A percentile compares a stretch with the other conserved stretches of the same genome.
These are phyloP conservation scores for Archocentrus centrarchus DNA, from an alignment of 2,113 vertebrate genomes.

Conservation along the genomic window DNA sequence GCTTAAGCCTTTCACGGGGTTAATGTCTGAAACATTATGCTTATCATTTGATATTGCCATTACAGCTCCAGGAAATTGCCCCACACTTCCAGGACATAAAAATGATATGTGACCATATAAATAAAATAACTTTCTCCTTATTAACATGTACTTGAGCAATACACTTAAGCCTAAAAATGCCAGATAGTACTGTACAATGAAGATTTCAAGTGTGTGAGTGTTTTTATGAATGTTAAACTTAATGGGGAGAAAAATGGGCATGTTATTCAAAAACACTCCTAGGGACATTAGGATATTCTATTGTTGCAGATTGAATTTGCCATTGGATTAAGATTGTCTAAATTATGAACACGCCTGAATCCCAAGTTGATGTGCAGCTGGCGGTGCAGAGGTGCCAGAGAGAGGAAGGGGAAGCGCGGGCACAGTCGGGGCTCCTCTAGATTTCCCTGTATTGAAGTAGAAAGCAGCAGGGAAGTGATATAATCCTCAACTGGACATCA, in stretches of 20 bases:
- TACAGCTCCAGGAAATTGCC: slow-evolving; percentile 30
- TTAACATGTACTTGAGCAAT: slow-evolving; percentile 23
- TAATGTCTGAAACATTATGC: slow-evolving; percentile 61
- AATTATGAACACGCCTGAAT: slow-evolving; percentile 51
- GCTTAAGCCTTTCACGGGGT: slow-evolving; percentile 47
- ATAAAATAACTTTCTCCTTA: slow-evolving; percentile 23
- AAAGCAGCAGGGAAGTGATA: slow-evolving; percentile 75
- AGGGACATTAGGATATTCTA: slow-evolving; percentile 44
- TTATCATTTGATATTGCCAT: slow-evolving; percentile 53
- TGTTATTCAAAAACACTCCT: slow-evolving; percentile 23
- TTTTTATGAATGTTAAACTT: neutral
- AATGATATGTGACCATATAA: slow-evolving; percentile 38
- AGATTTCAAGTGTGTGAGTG: neutral
- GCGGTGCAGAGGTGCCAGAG: slow-evolving; percentile 44
- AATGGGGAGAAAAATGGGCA: slow-evolving; percentile 14
- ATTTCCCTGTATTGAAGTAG: slow-evolving; percentile 67
- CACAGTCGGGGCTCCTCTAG: slow-evolving; percentile 58
- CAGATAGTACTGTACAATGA: neutral
- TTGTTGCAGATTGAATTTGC: slow-evolving; percentile 51
- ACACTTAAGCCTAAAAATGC: slow-evolving; percentile 8
- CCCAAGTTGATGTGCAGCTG: slow-evolving; percentile 66
- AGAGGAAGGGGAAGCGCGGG: slow-evolving; percentile 58
- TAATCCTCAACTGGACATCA: slow-evolving; percentile 71
- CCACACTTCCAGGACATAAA: slow-evolving; percentile 56
- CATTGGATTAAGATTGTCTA: slow-evolving; percentile 52